Percentiles rank a stretch among this genome's conserved stretches.
Evolutionary conservation across 2,113 vertebrate genomes (phyloP).

Genomic region (Vanacampus margaritifer): DNA sequence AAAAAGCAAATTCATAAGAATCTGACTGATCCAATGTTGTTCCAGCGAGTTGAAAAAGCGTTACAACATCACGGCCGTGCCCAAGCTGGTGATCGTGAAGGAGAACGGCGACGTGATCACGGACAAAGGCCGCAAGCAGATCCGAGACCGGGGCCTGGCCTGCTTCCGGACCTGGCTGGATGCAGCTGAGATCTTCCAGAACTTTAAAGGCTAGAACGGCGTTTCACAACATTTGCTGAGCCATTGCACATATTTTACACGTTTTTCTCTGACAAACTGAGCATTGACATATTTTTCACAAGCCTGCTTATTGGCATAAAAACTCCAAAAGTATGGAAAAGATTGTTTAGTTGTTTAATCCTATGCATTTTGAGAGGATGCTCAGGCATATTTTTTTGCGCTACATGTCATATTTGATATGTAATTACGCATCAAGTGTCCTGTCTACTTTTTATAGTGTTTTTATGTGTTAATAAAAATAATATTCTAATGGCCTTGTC

Average conservation of each 20-base stretch:
- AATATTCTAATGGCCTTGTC: not conserved
- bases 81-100: conserved; percentile 94
- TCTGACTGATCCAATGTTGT: not conserved
- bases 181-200: conserved; percentile 87
- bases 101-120: conserved; percentile 93
- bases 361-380: conserved; percentile 52
- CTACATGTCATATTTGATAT: not conserved
- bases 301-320: not conserved
- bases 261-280: not conserved
- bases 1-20: not conserved
- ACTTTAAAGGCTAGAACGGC: conserved; percentile 77
- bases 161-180: conserved; percentile 90
- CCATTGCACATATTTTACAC: too few species aligned
- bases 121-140: conserved; percentile 90
- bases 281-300: not conserved
- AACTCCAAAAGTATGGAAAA: not conserved
- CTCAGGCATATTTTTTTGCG: conserved; percentile 33
- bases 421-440: conserved; percentile 8
- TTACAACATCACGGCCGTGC: conserved; percentile 86
- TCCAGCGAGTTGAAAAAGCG: conserved; percentile 87
- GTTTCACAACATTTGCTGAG: too few species aligned
- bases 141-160: conserved; percentile 82
- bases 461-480: conserved; percentile 1
- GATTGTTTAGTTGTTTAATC: not conserved
- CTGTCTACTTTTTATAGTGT: conserved; percentile 8